Evolutionary conservation across 1,140 invertebrate genomes (phyloP).

Genomic region (Akabosia matsudoensis): DNA sequence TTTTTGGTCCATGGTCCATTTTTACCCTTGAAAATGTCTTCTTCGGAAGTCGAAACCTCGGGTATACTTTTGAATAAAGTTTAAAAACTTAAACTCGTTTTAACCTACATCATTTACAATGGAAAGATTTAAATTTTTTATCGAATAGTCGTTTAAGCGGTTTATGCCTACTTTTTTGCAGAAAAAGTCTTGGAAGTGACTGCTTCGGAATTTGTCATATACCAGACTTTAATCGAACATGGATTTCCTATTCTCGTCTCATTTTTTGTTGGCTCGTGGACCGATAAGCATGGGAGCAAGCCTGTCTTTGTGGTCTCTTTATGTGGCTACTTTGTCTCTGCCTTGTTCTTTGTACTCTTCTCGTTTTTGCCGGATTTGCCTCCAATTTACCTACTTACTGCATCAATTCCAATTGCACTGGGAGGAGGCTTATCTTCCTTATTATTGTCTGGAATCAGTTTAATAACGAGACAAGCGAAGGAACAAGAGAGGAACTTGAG

Average conservation of each 20-base stretch:
- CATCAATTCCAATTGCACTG: conserved; percentile 33
- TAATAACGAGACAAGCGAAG: conserved; percentile 16
- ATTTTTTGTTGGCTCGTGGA: conserved; percentile 34
- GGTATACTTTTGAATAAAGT: too few species aligned
- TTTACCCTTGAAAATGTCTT: too few species aligned
- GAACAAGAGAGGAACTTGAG: conserved; percentile 31
- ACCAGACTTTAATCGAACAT: conserved; percentile 30
- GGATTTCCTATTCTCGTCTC: conserved; percentile 32
- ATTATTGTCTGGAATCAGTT: conserved; percentile 29
- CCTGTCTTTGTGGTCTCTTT: conserved; percentile 27
- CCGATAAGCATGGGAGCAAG: conserved; percentile 35
- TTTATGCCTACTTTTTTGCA: too few species aligned
- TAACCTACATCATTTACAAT: too few species aligned
- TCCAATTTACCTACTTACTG: conserved; percentile 21
- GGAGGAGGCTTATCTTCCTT: conserved; percentile 33
- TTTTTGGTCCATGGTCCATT: background rate
- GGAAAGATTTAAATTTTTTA: too few species aligned
- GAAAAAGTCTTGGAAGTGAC: conserved; percentile 27
- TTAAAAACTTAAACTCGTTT: too few species aligned
- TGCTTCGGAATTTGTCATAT: conserved; percentile 20
- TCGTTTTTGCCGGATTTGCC: conserved; percentile 4
- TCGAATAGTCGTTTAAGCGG: too few species aligned
- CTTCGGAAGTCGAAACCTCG: too few species aligned
- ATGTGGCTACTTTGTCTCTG: conserved; percentile 24
- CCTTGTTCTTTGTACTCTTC: conserved; percentile 4